Conservation (phyloP, 2,797 vertebrate genomes). For the Scyliorhinus canicula region DNA sequence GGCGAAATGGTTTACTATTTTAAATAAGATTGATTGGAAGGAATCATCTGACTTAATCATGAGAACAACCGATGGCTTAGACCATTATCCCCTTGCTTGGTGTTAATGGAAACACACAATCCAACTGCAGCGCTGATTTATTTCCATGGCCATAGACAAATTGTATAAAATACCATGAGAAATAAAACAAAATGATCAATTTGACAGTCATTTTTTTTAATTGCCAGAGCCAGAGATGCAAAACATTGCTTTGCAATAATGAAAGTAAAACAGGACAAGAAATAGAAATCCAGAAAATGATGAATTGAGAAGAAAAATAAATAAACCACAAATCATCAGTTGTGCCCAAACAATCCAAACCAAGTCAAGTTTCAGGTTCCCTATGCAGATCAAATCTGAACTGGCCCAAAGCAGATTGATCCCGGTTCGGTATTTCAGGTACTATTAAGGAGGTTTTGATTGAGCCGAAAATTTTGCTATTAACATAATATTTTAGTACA, state of each 20-base stretch:
- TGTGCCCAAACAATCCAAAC: neutral
- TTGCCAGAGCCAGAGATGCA: neutral
- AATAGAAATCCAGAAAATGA: neutral
- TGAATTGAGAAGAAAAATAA: neutral
- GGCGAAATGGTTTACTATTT: neutral
- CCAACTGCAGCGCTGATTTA: neutral
- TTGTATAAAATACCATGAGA: neutral
- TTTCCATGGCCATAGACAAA: neutral
- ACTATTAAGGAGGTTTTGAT: neutral
- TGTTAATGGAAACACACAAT: neutral
- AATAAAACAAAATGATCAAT: neutral
- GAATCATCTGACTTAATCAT: neutral
- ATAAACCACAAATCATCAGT: neutral
- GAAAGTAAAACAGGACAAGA: neutral
- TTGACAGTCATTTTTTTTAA: neutral
- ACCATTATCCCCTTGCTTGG: neutral
- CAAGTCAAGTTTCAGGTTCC: neutral
- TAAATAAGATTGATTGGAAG: neutral
- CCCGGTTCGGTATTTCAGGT: neutral
- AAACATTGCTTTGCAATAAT: neutral
- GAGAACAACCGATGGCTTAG: neutral
- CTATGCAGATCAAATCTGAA: neutral
- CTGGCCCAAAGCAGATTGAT: neutral
- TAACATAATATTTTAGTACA: neutral
- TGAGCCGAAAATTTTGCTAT: neutral